Base-by-base conservation (phyloP, 2,888 invertebrate species). In the Drosophila dives region DNA sequence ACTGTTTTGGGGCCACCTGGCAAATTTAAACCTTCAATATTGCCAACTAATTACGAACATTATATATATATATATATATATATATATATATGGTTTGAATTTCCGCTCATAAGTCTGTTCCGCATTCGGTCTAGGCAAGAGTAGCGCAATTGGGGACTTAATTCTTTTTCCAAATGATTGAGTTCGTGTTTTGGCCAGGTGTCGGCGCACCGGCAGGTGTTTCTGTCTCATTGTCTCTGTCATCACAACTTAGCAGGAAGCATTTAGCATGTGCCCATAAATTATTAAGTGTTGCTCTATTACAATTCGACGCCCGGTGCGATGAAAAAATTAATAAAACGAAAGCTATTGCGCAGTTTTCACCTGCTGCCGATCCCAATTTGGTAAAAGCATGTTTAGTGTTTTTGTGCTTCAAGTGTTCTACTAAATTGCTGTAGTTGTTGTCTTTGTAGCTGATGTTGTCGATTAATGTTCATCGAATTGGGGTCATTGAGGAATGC, bases 31-130 rank as follows among this genome's bases (percentile, higher is more conserved):
- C 73, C 72, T 62, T 81, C 82, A 77, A 79, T 89, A 86, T 84
- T 84, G 70, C 82, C 86, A 89, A 77, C 89, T 86, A 86, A 86
- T 86, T 89, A 86, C 85, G 56, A 79, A 74, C 74, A 86, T 86
- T 86, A 51, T 20, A 12, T n/a, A 12, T 20, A 29, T 15, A 10
- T 17, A 36, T 15, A 17, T 23, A 12, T 50, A 29, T 29, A 6
- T 23, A 29, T 23, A 26, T 29, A 6, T 29, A 6, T 29, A 6
- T 29, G 20, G 45, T 34, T 3, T 34, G 29, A 29, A 29, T 38
- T 48, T 12, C 36, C 15, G 10, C 20, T 49, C n/a, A 23, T 32
- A 38, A 32, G 49, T 36, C 40, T 70, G 40, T 72, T 73, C 73
- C 78, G 70, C 76, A 77, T 75, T 64, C 48, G 54, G 42, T 66